Base-by-base conservation (phyloP, 2,888 invertebrate species). In the Mamestra brassicae region DNA sequence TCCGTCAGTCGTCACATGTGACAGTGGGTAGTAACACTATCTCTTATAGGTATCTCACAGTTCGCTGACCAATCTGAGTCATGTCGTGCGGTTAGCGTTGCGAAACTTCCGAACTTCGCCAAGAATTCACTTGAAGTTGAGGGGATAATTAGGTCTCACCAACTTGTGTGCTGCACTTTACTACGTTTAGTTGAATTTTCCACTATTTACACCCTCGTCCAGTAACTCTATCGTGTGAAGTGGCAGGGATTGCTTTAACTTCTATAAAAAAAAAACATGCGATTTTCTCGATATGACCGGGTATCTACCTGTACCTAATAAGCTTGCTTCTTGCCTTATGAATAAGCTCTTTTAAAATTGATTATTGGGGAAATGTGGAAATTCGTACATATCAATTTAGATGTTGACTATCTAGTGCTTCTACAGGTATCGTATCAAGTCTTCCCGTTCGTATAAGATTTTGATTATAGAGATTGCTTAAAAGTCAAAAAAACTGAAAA, bases 51-150 rank as follows among this genome's bases (percentile, higher is more conserved):
- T 67, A 55, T 0, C 42, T 15, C n/a, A n/a, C 57, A 72, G 86
- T 74, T 81, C 81, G 71, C 47, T 81, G 80, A 76, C 84, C 83
- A 75, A 65, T 60, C 58, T 55, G 70, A 74, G 38, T 67, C 70
- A 57, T 58, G 74, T 74, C 71, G 62, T 15, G 70, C 55, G 63
- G 55, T 74, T 63, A 67, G 63, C 36, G 74, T 85, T 76, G 63
- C 65, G 52, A 72, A 74, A 86, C 72, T 72, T 74, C 61, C 58
- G 38, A 79, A 81, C 63, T 79, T 68, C 50, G 38, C 13, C 71
- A 78, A 83, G 71, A 74, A 81, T 78, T 71, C 50, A 55, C 60
- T 58, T 60, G 62, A 60, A 71, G 68, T 74, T 68, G 62, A 85
- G 71, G 61, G 74, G 69, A 72, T 85, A 81, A 85, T 80, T 76